Base-by-base conservation (phyloP, 2,797 vertebrate genomes). In the Pseudochaenichthys georgianus region DNA sequence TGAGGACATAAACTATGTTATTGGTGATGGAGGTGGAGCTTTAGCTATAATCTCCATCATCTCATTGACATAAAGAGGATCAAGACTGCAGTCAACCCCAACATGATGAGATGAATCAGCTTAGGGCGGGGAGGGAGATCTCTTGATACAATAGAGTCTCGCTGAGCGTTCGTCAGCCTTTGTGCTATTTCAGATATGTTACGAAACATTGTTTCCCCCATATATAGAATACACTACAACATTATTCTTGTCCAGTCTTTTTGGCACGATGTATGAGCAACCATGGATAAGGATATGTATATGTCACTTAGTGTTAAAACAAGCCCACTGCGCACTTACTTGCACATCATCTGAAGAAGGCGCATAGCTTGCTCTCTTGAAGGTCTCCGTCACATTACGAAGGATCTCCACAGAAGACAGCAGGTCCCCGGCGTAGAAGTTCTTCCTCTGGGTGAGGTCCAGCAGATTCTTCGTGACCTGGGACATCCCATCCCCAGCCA, bases 341-440 rank as follows among this genome's bases (percentile, higher is more conserved):
- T 99, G 98, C 34, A 99, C 97, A 2, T 99, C 98, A 82, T 99
- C 98, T 28, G 98, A 99, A 0, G 97, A 97, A 2, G 97, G 98
- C 88, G 97, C 97, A 46, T 99, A 99, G 90, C 96, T 98, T 87
- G 98, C 98, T 88, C 98, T 96, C 92, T 97, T 99, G 94, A 99
- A 99, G 0, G 98, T 99, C 87, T 99, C 97, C 0, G 98, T 99
- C 85, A 99, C 98, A 52, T 99, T 99, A 92, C 97, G 96, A 76
- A 99, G 97, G 90, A 99, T 99, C 94, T 99, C 98, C 92, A 99
- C 98, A 0, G 98, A 99, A 68, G 97, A 95, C 34, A 99, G 94
- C 85, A 99, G 96, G 90, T 99, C 98, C 0, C 98, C 98, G 5
- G 97, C 97, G 57, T 99, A 99, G 92, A 99, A 99, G 87, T 97